These are phyloP conservation scores for Euphonia xanthogaster DNA, from an alignment of 2,797 vertebrate species.

Conservation along the genomic window DNA sequence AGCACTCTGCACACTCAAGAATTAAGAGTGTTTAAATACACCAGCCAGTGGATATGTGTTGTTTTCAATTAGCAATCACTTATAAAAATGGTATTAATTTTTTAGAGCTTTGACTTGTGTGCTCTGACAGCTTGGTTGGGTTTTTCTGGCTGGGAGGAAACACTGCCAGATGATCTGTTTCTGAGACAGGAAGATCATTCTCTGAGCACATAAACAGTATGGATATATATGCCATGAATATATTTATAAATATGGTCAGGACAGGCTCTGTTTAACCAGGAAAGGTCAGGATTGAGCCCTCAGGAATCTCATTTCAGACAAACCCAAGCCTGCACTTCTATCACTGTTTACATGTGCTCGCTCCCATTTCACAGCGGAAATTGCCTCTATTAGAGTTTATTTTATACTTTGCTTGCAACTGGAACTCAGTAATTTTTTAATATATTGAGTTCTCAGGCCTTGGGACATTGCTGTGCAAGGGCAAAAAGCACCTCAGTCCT, in stretches of 20 bases:
- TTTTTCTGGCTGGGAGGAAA: background rate
- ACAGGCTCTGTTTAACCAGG: background rate
- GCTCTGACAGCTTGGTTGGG: background rate
- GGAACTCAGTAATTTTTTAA: background rate
- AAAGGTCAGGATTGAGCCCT: background rate
- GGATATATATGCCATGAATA: background rate
- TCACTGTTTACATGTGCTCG: background rate
- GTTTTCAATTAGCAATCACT: background rate
- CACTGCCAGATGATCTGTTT: background rate
- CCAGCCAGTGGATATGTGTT: background rate
- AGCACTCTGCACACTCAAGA: background rate
- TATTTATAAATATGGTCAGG: background rate
- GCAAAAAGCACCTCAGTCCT: background rate
- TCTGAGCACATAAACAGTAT: background rate
- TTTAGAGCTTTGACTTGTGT: background rate
- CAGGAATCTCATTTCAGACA: constrained; percentile 16
- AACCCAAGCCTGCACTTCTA: background rate
- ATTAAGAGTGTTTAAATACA: background rate
- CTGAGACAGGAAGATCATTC: background rate
- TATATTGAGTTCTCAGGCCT: background rate
- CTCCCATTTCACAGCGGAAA: background rate
- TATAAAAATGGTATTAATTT: background rate
- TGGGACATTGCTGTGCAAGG: background rate
- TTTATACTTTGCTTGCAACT: background rate
- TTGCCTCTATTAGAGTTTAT: background rate